Base-by-base conservation (phyloP, 2,113 vertebrate species). In the Ictalurus punctatus region DNA sequence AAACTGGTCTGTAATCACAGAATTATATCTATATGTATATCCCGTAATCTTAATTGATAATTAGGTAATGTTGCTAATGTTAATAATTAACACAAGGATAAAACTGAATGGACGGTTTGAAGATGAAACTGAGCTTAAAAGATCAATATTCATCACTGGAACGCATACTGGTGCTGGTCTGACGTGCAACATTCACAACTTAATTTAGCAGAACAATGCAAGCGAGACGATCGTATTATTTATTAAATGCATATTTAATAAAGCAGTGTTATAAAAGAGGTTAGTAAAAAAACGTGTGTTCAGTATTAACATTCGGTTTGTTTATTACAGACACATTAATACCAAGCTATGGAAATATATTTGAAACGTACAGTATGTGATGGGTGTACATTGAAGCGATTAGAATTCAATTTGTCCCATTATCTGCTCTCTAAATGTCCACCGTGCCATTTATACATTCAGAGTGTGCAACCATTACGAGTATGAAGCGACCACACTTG, bases 1-100 rank as follows among this genome's bases (percentile, higher is more conserved):
- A 94, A 94, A 92, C 91, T 88, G 91, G 67, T 37, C 74, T 0
- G 82, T 90, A 92, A 94, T 94, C 94, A 91, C 86, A 61, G 56
- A 52, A 73, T 69, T 91, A 81, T 91, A 95, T 96, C 94, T 93
- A 44, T 40, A 10, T 23, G 37, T 71, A 71, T 52, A 10, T 7
- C 69, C 19, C 2, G n/a, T 48, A 44, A 86, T 93, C 91, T 90
- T 93, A 95, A 96, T 94, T 95, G 93, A 95, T 95, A 95, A 96
- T 95, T 94, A 95, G n/a, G n/a, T n/a, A n/a, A n/a, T n/a, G n/a
- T n/a, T n/a, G n/a, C n/a, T 85, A 89, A 87, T 92, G 92, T 94
- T 94, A 93, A 94, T 95, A 93, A 92, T 94, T 93, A 91, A 93
- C 91, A 93, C 92, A 94, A 90, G 1, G 19, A 88, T 86, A 92